phyloP scores from a whole-genome alignment of 2,888 invertebrate genomes.

The Tenthredo notha region DNA sequence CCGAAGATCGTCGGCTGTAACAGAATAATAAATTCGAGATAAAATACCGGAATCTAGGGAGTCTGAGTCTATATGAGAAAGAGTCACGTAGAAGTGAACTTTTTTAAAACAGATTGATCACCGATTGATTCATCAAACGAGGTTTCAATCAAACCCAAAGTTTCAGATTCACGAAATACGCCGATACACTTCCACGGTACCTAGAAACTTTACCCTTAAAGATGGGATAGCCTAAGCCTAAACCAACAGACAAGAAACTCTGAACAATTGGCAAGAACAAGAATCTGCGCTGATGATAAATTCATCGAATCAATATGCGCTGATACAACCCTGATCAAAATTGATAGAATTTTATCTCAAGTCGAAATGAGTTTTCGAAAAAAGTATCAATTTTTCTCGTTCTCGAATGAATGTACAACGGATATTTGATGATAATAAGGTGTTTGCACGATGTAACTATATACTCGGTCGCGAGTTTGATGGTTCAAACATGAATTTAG shows the following conservation, averaged over 20 bases:
- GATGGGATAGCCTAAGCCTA: constrained; percentile 19
- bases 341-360: neutral
- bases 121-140: neutral
- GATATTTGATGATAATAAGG: neutral
- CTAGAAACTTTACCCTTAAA: neutral
- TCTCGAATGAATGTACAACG: neutral
- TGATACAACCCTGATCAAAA: neutral
- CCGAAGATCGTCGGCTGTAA: constrained; percentile 84
- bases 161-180: neutral
- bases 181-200: neutral
- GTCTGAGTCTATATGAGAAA: no score
- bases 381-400: neutral
- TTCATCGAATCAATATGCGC: neutral
- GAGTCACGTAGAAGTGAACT: neutral
- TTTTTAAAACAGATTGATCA: neutral
- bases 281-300: neutral
- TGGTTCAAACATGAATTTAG: neutral
- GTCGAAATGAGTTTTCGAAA: neutral
- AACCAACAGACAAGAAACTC: constrained; percentile 39
- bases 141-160: neutral
- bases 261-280: constrained; percentile 1
- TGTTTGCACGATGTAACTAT: neutral
- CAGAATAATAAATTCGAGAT: constrained; percentile 70
- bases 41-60: neutral
- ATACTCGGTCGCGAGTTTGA: neutral